phyloP scores from a whole-genome alignment of 2,888 invertebrate genomes.

The Halictus quadricinctus region DNA sequence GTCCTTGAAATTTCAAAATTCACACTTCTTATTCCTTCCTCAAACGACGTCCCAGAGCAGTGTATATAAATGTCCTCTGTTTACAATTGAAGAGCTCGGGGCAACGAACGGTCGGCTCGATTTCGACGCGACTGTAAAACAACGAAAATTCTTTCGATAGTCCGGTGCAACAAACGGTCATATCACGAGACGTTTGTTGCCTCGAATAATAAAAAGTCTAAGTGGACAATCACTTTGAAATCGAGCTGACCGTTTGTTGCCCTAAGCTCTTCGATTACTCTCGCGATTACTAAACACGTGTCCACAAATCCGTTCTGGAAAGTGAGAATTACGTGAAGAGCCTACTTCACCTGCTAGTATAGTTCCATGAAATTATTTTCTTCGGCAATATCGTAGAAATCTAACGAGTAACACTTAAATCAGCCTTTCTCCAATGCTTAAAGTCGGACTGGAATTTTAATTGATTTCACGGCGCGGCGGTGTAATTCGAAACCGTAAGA shows the following conservation, averaged over 20 bases:
- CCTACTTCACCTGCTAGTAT: background rate
- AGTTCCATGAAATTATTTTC: background rate
- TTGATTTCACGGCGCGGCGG: background rate
- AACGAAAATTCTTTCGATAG: too few relatives aligned
- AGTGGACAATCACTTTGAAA: too few relatives aligned
- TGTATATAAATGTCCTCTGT: background rate
- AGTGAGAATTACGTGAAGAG: background rate
- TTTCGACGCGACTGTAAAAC: too few relatives aligned
- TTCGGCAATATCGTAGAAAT: background rate
- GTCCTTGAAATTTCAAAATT: too few relatives aligned
- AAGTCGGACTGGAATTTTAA: background rate
- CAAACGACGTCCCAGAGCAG: background rate
- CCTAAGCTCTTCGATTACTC: too few relatives aligned
- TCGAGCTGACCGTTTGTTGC: too few relatives aligned
- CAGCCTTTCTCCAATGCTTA: background rate
- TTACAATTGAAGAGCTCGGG: too few relatives aligned
- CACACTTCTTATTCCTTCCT: background rate
- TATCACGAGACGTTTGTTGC: too few relatives aligned
- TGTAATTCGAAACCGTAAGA: background rate
- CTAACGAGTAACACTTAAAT: background rate
- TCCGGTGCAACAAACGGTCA: too few relatives aligned
- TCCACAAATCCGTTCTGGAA: background rate
- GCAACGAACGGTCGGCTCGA: too few relatives aligned
- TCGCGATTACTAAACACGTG: background rate
- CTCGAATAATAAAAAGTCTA: too few relatives aligned